A percentile compares a stretch with the other conserved stretches of the same genome.
phyloP scores from a whole-genome alignment of 2,888 invertebrate species.

The Tetranychus truncatus region DNA sequence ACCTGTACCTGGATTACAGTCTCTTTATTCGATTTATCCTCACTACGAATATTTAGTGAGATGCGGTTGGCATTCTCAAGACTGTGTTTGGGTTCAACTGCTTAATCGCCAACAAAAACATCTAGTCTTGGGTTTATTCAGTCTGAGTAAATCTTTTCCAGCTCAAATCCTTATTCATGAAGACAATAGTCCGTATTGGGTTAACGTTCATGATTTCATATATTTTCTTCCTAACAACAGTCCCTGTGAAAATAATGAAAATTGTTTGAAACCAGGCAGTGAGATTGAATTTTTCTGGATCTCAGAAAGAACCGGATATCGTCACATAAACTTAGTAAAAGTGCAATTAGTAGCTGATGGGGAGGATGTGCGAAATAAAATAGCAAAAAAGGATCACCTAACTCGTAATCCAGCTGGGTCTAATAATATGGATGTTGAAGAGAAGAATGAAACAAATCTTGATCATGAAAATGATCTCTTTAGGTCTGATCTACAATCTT shows the following conservation, averaged over 20 bases:
- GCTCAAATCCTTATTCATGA: constrained; percentile 38
- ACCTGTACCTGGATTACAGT: constrained; percentile 3
- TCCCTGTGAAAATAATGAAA: constrained; percentile 11
- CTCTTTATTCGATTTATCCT: constrained; percentile 44
- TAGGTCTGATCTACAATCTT: not conserved
- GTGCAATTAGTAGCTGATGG: constrained; percentile 23
- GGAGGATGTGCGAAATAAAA: not conserved
- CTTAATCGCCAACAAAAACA: constrained; percentile 68
- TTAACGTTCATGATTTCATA: constrained; percentile 72
- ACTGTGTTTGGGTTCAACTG: constrained; percentile 82
- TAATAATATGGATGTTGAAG: not conserved
- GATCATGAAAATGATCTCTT: not conserved
- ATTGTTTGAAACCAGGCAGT: constrained; percentile 31
- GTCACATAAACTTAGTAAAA: constrained; percentile 51
- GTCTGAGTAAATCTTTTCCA: constrained; percentile 40
- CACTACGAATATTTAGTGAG: constrained; percentile 89
- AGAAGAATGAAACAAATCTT: not conserved
- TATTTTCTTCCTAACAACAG: constrained; percentile 48
- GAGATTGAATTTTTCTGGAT: constrained; percentile 64
- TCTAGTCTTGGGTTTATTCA: constrained; percentile 61
- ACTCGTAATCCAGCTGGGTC: not conserved
- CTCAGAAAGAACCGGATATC: constrained; percentile 69
- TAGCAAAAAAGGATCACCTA: too few species aligned
- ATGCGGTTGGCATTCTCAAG: constrained; percentile 84
- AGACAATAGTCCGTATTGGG: constrained; percentile 56